Evolutionary conservation across 2,888 invertebrate genomes (phyloP).

Genomic region (Drepana falcataria): DNA sequence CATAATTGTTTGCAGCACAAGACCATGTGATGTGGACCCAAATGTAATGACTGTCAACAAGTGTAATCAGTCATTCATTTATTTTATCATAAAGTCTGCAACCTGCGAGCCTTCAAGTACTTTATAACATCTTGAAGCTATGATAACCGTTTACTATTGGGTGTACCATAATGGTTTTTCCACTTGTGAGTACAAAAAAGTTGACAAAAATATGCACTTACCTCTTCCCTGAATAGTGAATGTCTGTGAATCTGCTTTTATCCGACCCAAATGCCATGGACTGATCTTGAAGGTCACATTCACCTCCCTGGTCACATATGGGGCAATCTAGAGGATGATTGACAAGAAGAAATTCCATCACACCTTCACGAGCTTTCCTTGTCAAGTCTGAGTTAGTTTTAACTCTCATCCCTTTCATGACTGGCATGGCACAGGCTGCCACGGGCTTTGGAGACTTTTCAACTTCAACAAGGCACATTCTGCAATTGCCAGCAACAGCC

Average conservation of each 20-base stretch:
- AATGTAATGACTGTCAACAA: too few relatives aligned
- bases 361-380: slow-evolving; percentile 85
- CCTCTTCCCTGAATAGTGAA: slow-evolving; percentile 94
- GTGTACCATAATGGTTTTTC: too few relatives aligned
- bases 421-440: slow-evolving; percentile 99
- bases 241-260: slow-evolving; percentile 95
- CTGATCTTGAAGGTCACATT: slow-evolving; percentile 97
- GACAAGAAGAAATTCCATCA: slow-evolving; percentile 99
- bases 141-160: too few relatives aligned
- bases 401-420: slow-evolving; percentile 99
- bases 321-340: slow-evolving; percentile 99
- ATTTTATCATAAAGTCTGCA: too few relatives aligned
- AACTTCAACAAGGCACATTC: slow-evolving; percentile 99
- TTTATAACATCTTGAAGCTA: too few relatives aligned
- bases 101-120: too few relatives aligned
- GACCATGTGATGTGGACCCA: too few relatives aligned
- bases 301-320: slow-evolving; percentile 99
- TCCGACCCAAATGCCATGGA: slow-evolving; percentile 99
- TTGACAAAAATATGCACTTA: slow-evolving; percentile 35
- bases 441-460: slow-evolving; percentile 99
- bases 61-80: too few relatives aligned
- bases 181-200: too few relatives aligned
- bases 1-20: too few relatives aligned
- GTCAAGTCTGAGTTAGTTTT: slow-evolving; percentile 98
- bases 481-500: slow-evolving; percentile 98